Base-by-base conservation (phyloP, 2,888 invertebrate species). In the Salticus scenicus region DNA sequence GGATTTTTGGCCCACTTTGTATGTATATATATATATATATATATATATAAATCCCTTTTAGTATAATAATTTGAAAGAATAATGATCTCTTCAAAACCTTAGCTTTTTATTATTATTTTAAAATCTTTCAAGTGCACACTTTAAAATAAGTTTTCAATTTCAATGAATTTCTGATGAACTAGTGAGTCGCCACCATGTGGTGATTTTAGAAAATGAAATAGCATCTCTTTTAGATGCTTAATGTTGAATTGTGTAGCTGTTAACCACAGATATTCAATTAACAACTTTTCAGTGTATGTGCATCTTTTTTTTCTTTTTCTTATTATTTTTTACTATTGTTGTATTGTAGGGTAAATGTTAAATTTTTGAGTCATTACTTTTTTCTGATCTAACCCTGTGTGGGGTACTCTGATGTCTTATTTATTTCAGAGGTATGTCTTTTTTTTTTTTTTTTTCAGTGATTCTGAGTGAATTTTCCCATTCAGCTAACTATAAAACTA, bases 211-310 rank as follows among this genome's bases (percentile, higher is more conserved):
- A 7, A n/a, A 33, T 33, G 63, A 77, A 57, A 73, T 70, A 82
- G 81, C 70, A 75, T 82, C 63, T 74, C 66, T 82, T 82, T 66
- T 73, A 72, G 42, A 73, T 74, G 69, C 81, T 82, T 75, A 33
- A 33, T 75, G 41, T 63, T 42, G 64, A 31, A 33, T 79, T 72
- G 72, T 66, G 41, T 79, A 74, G 69, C 37, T 51, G 30, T 70
- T 82, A n/a, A 70, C 37, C 20, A 33, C 67, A 67, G 33, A 67
- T 67, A 37, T 67, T 67, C 67, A 37, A 67, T 67, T 28, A 20
- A 67, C 67, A 67, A 66, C 30, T 30, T 67, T 57, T 67, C 67
- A 24, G 33, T 67, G 67, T 67, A 37, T 33, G 57, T 57, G 57
- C 24, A 57, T 57, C 24, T 24, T 57, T 57, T 24, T 57, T 57